Base-by-base conservation (phyloP, 2,797 vertebrate genomes). In the Harpagifer antarcticus region DNA sequence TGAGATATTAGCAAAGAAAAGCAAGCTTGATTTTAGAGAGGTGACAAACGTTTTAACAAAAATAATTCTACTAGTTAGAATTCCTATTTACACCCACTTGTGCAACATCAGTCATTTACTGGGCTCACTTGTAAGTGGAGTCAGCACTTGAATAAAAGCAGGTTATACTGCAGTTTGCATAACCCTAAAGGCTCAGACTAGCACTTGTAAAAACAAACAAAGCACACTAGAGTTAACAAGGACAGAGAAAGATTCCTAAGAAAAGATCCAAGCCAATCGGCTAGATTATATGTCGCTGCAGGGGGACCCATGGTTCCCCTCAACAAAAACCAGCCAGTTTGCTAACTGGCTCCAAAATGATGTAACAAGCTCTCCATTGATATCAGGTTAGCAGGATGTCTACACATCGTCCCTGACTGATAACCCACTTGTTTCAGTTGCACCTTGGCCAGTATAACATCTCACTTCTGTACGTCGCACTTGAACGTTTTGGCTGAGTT, bases 1-100 rank as follows among this genome's bases (percentile, higher is more conserved):
- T 40, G 7, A 12, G 27, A 62, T 62, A 62, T 62, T 62, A 62
- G 31, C 37, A n/a, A 11, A 44, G 15, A 61, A 63, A 64, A 64
- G 45, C 31, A 49, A 63, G 47, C 50, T 20, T 40, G 47, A 50
- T 49, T 14, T 63, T 17, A 49, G 14, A 37, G 17, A 17, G 49
- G 11, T 14, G 10, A 48, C 10, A 48, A 16, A 45, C 10, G 57
- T 59, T 20, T 43, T 43, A 37, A 37, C 8, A 33, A 49, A 49
- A 19, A 49, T 9, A 17, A 7, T 47, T 47, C 5, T 47, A 47
- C 6, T 5, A 7, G 5, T 47, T 45, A 61, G 15, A 47, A 47
- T 31, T 61, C 16, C 11, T 47, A 31, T 13, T 61, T 61, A 27
- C 9, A 47, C 23, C 59, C 31, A 14, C 10, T 44, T 48, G 60